A percentile compares a stretch with the other conserved stretches of the same genome.
phyloP scores from a whole-genome alignment of 1,140 invertebrate genomes.

The Lepidurus apus region DNA sequence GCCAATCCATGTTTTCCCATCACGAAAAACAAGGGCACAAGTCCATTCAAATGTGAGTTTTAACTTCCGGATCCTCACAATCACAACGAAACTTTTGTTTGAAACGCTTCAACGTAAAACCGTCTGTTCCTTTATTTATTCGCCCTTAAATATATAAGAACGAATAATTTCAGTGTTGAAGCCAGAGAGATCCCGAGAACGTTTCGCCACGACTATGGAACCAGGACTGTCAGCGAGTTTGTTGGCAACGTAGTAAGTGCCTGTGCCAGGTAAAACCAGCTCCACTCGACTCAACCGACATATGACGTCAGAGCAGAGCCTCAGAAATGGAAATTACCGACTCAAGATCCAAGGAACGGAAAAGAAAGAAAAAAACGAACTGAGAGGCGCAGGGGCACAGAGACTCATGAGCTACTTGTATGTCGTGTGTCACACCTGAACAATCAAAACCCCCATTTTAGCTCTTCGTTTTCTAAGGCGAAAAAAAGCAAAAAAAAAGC shows the following conservation, averaged over 20 bases:
- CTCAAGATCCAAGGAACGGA: not conserved
- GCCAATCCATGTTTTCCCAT: not conserved
- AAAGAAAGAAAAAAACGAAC: not conserved
- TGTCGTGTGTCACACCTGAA: not conserved
- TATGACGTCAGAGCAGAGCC: not conserved
- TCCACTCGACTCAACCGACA: not conserved
- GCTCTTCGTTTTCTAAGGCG: not conserved
- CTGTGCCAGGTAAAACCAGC: constrained; percentile 17
- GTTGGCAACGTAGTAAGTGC: constrained; percentile 14
- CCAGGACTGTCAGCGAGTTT: not conserved
- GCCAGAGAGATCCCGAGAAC: not conserved
- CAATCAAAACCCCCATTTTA: not conserved
- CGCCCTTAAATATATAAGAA: too few species aligned
- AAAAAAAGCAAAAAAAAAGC: not conserved
- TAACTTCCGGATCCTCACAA: too few species aligned
- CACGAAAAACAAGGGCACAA: not conserved
- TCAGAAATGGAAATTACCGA: not conserved
- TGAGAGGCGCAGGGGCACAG: not conserved
- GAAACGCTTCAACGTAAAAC: too few species aligned
- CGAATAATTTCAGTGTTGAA: too few species aligned
- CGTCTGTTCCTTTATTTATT: too few species aligned
- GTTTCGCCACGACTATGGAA: not conserved
- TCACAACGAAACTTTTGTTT: too few species aligned
- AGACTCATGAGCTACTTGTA: not conserved
- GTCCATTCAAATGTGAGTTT: not conserved